These are phyloP conservation scores for Paracanthobrama guichenoti DNA, from an alignment of 2,113 vertebrate species.

Conservation along the genomic window DNA sequence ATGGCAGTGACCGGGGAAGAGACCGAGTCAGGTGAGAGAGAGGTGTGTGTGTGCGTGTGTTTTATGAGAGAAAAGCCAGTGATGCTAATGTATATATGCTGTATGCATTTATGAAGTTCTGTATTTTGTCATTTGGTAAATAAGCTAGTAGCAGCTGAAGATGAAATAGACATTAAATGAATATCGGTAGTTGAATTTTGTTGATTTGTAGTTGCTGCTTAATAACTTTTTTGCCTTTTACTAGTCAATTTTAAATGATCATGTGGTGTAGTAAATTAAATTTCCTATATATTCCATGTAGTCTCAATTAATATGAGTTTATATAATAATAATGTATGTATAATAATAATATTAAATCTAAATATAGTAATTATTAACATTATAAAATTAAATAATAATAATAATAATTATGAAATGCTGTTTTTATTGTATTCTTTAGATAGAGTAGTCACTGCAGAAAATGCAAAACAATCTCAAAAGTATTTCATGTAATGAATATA, in stretches of 20 bases:
- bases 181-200: not conserved
- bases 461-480: not conserved
- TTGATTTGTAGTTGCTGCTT: not conserved
- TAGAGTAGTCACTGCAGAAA: not conserved
- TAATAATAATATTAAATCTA: not conserved
- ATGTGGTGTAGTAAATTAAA: not conserved
- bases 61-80: not conserved
- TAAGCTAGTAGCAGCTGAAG: not conserved
- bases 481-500: not conserved
- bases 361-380: not conserved
- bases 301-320: not conserved
- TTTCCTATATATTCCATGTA: not conserved
- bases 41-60: not conserved
- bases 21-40: conserved; percentile 84
- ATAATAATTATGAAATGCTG: not conserved
- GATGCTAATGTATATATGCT: not conserved
- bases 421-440: not conserved
- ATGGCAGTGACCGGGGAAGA: conserved; percentile 96
- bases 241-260: not conserved
- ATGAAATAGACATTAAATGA: not conserved
- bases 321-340: not conserved
- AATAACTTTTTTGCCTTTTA: not conserved
- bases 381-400: not conserved
- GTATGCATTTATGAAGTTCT: conserved; percentile 13
- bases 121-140: not conserved